Percentiles rank a stretch among this genome's conserved stretches.
phyloP scores from a whole-genome alignment of 1,140 invertebrate species.

The Lordiphosa stackelbergi region DNA sequence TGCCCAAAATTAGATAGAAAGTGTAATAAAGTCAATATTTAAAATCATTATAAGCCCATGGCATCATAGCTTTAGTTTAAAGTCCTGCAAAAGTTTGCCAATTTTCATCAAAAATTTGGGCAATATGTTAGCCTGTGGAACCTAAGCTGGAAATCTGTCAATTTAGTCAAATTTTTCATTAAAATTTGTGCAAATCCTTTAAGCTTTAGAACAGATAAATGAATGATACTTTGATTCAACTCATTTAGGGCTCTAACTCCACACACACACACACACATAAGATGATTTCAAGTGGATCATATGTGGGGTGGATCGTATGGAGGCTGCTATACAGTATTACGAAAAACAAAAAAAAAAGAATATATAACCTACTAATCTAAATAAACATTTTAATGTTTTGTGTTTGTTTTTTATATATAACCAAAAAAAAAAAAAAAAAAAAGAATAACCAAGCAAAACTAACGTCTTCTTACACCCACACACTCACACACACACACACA shows the following conservation, averaged over 20 bases:
- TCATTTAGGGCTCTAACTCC: conserved; percentile 4
- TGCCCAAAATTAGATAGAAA: no score
- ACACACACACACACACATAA: conserved; percentile 4
- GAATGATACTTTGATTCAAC: no score
- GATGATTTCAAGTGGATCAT: conserved; percentile 30
- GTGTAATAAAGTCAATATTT: no score
- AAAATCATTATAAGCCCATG: no score
- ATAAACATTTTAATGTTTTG: conserved; percentile 45
- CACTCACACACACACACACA: conserved; percentile 9
- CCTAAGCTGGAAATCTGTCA: no score
- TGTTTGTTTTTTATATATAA: conserved; percentile 62
- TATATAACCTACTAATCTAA: conserved; percentile 9
- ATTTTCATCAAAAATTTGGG: no score
- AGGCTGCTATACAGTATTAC: conserved; percentile 76
- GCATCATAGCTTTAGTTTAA: no score
- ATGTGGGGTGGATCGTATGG: conserved; percentile 43
- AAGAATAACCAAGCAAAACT: conserved; percentile 20
- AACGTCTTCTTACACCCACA: conserved; percentile 21
- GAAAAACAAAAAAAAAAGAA: conserved; percentile 40
- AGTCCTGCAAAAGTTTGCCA: no score
- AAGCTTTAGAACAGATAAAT: no score
- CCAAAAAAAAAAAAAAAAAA: conserved; percentile 1
- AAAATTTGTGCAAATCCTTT: no score
- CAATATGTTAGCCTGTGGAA: no score
- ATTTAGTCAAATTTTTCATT: no score